Conservation (phyloP, 1,140 invertebrate genomes). For the Trichonephila inaurata region DNA sequence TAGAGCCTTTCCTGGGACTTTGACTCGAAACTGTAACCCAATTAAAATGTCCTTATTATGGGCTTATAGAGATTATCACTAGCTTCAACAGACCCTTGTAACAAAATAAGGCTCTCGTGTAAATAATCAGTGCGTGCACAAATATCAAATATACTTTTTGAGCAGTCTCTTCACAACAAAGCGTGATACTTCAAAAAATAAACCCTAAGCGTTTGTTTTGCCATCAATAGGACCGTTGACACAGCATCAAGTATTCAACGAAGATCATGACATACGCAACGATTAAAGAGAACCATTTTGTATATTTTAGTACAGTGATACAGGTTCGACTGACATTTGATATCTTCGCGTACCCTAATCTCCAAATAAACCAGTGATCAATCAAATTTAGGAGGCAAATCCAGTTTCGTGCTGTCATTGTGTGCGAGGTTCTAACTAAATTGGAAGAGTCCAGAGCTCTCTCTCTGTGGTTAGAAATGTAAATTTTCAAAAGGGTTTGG, state of each 20-base stretch:
- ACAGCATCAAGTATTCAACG: conserved; percentile 2
- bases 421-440: conserved; percentile 17
- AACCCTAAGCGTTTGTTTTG: background rate
- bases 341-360: background rate
- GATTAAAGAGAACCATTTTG: background rate
- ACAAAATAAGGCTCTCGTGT: too few relatives aligned
- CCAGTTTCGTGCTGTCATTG: conserved; percentile 13
- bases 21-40: too few relatives aligned
- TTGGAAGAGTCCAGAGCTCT: conserved; percentile 20
- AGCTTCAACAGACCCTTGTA: too few relatives aligned
- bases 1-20: too few relatives aligned
- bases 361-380: conserved; percentile 37
- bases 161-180: background rate
- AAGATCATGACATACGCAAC: background rate
- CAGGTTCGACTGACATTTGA: background rate
- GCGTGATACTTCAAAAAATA: background rate
- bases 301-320: background rate
- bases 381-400: conserved; percentile 39
- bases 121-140: background rate
- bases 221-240: background rate
- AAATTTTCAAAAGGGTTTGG: conserved; percentile 28
- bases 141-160: background rate
- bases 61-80: too few relatives aligned
- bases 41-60: too few relatives aligned
- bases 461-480: background rate